These are phyloP conservation scores for Gadopsis bispinosus DNA, from an alignment of 2,797 vertebrate genomes.

Conservation along the genomic window DNA sequence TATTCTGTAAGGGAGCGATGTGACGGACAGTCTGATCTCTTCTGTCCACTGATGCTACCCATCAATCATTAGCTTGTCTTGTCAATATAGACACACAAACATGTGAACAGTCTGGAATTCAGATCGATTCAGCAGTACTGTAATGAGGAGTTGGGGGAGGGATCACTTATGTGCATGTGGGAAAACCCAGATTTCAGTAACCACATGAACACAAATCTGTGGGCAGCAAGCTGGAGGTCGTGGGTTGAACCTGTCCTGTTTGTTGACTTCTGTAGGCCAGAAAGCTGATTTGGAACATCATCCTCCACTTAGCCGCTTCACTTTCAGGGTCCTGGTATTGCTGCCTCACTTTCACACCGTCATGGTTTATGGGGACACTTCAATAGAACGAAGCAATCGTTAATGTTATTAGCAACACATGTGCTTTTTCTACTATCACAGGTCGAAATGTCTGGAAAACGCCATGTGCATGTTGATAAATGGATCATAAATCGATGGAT, in stretches of 20 bases:
- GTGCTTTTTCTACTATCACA: background rate
- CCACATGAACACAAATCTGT: slow-evolving; percentile 10
- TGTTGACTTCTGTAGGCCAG: background rate
- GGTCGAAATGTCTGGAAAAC: background rate
- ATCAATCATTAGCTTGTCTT: slow-evolving; percentile 57
- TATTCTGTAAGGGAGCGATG: background rate
- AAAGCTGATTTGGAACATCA: background rate
- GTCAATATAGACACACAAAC: background rate
- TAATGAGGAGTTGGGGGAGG: background rate
- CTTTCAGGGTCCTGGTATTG: background rate
- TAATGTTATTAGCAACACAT: background rate
- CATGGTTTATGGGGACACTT: background rate
- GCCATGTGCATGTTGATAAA: background rate
- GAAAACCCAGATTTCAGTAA: slow-evolving; percentile 21
- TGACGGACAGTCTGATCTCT: background rate
- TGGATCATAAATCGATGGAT: background rate
- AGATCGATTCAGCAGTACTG: background rate
- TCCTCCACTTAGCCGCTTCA: background rate
- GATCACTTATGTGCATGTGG: background rate
- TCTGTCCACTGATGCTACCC: slow-evolving; percentile 10
- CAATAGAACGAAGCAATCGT: too few species aligned
- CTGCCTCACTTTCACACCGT: background rate
- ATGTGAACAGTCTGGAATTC: background rate
- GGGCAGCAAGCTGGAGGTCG: background rate
- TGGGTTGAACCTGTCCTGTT: background rate